A percentile compares a stretch with the other conserved stretches of the same genome.
These are phyloP conservation scores for Cryptus armator DNA, from an alignment of 2,888 invertebrate genomes.

Conservation along the genomic window DNA sequence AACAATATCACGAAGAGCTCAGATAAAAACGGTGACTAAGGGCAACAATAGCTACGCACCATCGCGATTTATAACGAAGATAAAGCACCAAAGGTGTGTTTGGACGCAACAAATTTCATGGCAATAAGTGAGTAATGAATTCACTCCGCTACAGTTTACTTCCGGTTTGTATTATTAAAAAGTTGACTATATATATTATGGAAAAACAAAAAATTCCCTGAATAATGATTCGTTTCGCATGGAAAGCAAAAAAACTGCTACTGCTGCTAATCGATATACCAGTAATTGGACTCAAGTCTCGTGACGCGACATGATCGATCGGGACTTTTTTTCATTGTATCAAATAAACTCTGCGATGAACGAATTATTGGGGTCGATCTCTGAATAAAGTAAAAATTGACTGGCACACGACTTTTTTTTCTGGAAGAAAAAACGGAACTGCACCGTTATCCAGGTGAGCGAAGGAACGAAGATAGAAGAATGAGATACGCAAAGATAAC, in stretches of 20 bases:
- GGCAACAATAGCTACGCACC: constrained; percentile 4
- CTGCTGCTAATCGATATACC: background rate
- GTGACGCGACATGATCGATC: background rate
- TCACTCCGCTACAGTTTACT: background rate
- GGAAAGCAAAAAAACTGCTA: background rate
- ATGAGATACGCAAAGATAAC: background rate
- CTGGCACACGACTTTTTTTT: background rate
- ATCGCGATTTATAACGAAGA: background rate
- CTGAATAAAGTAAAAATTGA: background rate
- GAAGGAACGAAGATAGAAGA: background rate
- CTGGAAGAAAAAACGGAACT: background rate
- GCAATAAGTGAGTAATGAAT: background rate
- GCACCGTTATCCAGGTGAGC: background rate
- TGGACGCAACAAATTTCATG: background rate
- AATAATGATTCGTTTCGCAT: background rate
- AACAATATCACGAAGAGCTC: constrained; percentile 9
- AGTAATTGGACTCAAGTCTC: background rate
- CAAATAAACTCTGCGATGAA: background rate
- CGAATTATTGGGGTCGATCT: background rate
- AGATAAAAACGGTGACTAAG: constrained; percentile 38
- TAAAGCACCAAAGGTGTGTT: background rate
- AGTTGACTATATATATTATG: background rate
- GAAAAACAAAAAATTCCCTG: background rate
- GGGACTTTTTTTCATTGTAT: background rate
- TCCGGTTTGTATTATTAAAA: background rate